phyloP scores from a whole-genome alignment of 2,888 invertebrate genomes.

The Eumacrocentrus americanus region DNA sequence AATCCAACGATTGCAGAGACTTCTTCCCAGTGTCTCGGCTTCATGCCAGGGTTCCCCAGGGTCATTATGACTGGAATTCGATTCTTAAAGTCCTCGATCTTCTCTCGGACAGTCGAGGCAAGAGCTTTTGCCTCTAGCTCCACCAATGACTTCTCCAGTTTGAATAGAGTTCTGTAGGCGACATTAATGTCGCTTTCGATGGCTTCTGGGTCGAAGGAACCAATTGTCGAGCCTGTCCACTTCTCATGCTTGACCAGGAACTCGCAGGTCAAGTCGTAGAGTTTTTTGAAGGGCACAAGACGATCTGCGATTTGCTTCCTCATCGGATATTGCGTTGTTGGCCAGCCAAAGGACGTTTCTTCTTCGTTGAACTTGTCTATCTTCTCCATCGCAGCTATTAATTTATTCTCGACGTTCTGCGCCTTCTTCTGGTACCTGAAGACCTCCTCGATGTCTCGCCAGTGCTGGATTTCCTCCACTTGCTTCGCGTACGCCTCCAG shows the following conservation, averaged over 20 bases:
- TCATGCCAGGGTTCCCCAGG: constrained; percentile 93
- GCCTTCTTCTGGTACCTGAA: constrained; percentile 83
- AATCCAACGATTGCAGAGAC: constrained; percentile 92
- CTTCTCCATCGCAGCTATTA: constrained; percentile 76
- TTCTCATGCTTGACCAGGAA: constrained; percentile 81
- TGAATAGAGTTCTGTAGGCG: constrained; percentile 72
- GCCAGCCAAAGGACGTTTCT: constrained; percentile 88
- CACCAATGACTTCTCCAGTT: constrained; percentile 84
- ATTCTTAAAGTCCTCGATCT: constrained; percentile 85
- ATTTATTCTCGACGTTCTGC: constrained; percentile 75
- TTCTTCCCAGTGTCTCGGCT: constrained; percentile 89
- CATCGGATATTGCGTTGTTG: constrained; percentile 85
- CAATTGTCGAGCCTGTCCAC: constrained; percentile 83
- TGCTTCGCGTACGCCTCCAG: constrained; percentile 79
- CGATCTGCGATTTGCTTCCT: constrained; percentile 79
- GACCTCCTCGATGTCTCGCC: constrained; percentile 84
- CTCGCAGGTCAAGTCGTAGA: constrained; percentile 86
- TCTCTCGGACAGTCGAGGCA: constrained; percentile 70
- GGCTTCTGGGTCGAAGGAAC: constrained; percentile 85
- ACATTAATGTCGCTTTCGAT: constrained; percentile 82
- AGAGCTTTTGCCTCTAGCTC: constrained; percentile 79
- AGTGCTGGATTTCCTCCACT: constrained; percentile 83
- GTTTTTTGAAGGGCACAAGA: constrained; percentile 81
- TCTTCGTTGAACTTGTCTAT: constrained; percentile 93
- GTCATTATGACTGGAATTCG: constrained; percentile 89